Conservation (phyloP, 2,113 vertebrate genomes). For the Onychostoma macrolepis region DNA sequence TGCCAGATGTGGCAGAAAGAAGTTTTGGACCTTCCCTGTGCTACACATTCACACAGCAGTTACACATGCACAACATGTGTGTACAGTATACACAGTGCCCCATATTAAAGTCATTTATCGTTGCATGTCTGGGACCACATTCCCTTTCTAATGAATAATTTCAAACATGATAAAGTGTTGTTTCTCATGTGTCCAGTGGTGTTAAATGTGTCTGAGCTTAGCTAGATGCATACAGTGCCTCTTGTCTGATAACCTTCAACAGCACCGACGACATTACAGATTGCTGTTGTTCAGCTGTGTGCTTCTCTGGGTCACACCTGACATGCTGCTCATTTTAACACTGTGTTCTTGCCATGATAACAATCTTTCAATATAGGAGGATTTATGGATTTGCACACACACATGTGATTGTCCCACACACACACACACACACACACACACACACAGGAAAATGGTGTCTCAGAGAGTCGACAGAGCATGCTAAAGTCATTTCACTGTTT, state of each 20-base stretch:
- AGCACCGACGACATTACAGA: constrained; percentile 11
- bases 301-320: constrained; percentile 21
- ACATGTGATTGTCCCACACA: constrained; percentile 5
- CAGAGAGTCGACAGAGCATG: constrained; percentile 11
- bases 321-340: constrained; percentile 22
- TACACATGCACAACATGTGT: not conserved
- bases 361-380: constrained; percentile 14
- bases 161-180: not conserved
- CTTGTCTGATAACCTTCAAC: constrained; percentile 7
- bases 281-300: not conserved
- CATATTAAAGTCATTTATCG: not conserved
- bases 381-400: constrained; percentile 20
- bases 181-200: not conserved
- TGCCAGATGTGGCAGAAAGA: not conserved
- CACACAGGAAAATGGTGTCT: not conserved
- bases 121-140: not conserved
- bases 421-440: too few species aligned
- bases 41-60: not conserved
- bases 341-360: constrained; percentile 14
- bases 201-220: not conserved
- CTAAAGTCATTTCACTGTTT: not conserved
- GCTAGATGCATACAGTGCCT: constrained; percentile 4
- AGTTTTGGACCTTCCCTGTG: not conserved
- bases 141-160: not conserved
- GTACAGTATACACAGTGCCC: not conserved